These are phyloP conservation scores for Lontra canadensis DNA, from an alignment of 2,113 vertebrate genomes.

Conservation along the genomic window DNA sequence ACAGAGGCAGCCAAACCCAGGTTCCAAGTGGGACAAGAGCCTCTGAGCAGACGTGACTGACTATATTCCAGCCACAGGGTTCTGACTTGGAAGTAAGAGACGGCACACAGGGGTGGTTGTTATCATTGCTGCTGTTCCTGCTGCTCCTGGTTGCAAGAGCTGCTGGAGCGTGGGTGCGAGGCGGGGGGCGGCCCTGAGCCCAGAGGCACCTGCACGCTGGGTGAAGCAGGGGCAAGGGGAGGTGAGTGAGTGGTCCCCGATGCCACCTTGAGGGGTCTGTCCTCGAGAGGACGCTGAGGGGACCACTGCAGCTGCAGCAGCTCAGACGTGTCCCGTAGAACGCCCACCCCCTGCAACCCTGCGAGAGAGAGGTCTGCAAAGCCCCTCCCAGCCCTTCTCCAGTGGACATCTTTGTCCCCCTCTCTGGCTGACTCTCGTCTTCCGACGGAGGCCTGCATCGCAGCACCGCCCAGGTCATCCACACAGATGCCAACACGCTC, in stretches of 20 bases:
- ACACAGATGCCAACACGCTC: not conserved
- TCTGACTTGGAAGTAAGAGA: not conserved
- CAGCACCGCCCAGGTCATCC: not conserved
- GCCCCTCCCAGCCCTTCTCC: not conserved
- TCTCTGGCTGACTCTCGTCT: not conserved
- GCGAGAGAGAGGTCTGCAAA: accelerated
- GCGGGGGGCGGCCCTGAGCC: not conserved
- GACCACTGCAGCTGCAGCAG: accelerated
- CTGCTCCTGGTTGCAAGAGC: not conserved
- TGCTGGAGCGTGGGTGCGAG: accelerated
- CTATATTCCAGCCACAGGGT: accelerated
- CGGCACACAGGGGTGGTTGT: accelerated
- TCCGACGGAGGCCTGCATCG: accelerated
- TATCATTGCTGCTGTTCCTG: accelerated
- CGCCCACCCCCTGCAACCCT: accelerated
- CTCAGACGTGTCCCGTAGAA: accelerated
- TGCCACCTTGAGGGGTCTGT: not conserved
- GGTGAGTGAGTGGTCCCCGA: not conserved
- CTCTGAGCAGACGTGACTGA: no score
- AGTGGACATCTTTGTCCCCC: accelerated
- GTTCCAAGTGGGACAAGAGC: not conserved
- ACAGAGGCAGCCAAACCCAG: not conserved
- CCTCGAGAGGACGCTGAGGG: accelerated
- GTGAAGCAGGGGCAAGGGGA: accelerated
- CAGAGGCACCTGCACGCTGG: accelerated